Evolutionary conservation across 2,797 vertebrate species (phyloP).

Genomic region (Intellagama lesueurii): DNA sequence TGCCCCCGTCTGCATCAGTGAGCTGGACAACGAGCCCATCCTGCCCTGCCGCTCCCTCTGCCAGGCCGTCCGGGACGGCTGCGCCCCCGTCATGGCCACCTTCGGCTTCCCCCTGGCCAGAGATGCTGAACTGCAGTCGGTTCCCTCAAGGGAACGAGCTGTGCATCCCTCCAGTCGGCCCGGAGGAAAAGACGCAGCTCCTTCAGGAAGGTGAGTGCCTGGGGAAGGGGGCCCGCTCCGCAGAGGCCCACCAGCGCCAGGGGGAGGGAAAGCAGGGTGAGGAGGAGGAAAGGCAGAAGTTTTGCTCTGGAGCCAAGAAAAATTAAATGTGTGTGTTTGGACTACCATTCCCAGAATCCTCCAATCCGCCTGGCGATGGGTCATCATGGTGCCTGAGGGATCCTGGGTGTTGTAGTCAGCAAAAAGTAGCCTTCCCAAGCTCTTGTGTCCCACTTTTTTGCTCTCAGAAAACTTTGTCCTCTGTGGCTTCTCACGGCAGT

Average conservation of each 20-base stretch:
- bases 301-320: too few species aligned
- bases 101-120: conserved; percentile 87
- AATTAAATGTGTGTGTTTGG: too few species aligned
- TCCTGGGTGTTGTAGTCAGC: too few species aligned
- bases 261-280: rapidly evolving
- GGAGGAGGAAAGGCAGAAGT: background rate
- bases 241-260: background rate
- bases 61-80: conserved; percentile 81
- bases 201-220: conserved; percentile 64
- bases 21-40: conserved; percentile 77
- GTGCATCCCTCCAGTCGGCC: conserved; percentile 79
- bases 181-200: conserved; percentile 43
- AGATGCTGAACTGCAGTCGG: conserved; percentile 84
- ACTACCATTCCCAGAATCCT: too few species aligned
- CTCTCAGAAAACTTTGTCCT: background rate
- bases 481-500: background rate
- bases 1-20: conserved; percentile 83
- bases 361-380: too few species aligned
- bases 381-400: too few species aligned
- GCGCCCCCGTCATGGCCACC: conserved; percentile 85
- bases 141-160: conserved; percentile 81
- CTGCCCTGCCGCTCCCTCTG: conserved; percentile 82
- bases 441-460: too few species aligned
- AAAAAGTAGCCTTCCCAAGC: too few species aligned
- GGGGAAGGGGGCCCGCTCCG: too few species aligned